A percentile compares a stretch with the other conserved stretches of the same genome.
Evolutionary conservation across 2,888 invertebrate species (phyloP).

Genomic region (Heliconius hortense): DNA sequence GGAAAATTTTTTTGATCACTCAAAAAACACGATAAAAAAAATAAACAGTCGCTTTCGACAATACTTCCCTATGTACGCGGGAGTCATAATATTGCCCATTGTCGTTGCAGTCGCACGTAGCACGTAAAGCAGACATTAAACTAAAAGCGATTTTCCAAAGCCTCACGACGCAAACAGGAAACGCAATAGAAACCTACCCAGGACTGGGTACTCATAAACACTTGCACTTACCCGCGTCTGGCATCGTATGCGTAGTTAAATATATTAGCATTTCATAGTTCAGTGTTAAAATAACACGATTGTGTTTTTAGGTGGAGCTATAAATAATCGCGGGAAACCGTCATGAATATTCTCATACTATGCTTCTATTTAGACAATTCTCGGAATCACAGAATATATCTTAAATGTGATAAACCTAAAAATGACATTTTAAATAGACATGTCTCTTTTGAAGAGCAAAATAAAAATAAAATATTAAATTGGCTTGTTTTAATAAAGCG

Average conservation of each 20-base stretch:
- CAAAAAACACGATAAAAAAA: constrained; percentile 23
- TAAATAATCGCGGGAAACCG: background rate
- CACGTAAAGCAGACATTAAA: constrained; percentile 66
- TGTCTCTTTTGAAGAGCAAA: background rate
- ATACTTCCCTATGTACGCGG: constrained; percentile 44
- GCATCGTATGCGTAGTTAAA: constrained; percentile 15
- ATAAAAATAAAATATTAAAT: constrained; percentile 16
- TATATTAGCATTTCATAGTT: constrained; percentile 20
- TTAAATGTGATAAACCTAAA: background rate
- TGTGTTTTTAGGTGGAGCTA: constrained; percentile 13
- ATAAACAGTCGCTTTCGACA: constrained; percentile 28
- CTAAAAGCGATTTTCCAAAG: constrained; percentile 70
- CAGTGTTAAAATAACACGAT: constrained; percentile 18
- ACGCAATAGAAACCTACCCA: constrained; percentile 43
- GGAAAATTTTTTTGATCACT: background rate
- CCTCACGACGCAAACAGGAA: constrained; percentile 61
- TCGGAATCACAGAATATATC: background rate
- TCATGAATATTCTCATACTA: constrained; percentile 10
- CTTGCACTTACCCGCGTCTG: constrained; percentile 32
- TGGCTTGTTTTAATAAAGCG: constrained; percentile 27
- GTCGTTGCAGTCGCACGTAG: constrained; percentile 63
- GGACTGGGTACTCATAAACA: constrained; percentile 33
- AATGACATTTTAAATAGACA: background rate
- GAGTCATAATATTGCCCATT: constrained; percentile 68
- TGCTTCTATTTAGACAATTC: background rate